Evolutionary conservation across 2,797 vertebrate species (phyloP).

Genomic region (Sebastes itinus): DNA sequence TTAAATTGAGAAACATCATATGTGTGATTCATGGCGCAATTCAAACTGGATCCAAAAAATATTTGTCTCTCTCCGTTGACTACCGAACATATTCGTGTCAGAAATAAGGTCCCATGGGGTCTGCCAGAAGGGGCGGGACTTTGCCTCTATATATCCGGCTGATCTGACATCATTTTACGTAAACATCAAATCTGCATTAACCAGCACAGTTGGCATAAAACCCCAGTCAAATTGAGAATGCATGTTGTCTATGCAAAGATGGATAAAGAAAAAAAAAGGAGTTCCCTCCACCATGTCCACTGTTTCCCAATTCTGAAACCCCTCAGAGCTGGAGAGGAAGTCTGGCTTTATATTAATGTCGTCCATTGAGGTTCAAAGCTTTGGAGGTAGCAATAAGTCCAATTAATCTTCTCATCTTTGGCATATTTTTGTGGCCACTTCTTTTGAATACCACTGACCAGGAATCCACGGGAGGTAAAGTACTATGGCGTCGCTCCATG

Average conservation of each 20-base stretch:
- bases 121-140: no score
- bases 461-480: slow-evolving; percentile 24
- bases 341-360: neutral
- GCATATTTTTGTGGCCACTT: neutral
- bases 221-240: neutral
- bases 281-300: neutral
- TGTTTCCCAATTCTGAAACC: neutral
- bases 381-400: neutral
- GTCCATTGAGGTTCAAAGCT: neutral
- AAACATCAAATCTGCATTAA: neutral
- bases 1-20: no score
- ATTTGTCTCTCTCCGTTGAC: no score
- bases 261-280: neutral
- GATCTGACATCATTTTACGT: neutral
- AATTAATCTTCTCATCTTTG: neutral
- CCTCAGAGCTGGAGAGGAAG: neutral
- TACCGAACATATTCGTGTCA: no score
- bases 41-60: no score
- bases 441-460: slow-evolving; percentile 7
- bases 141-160: neutral
- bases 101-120: no score
- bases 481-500: slow-evolving; percentile 2
- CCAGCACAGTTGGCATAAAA: neutral
- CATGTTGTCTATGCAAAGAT: neutral
- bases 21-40: no score